A percentile compares a stretch with the other conserved stretches of the same genome.
Evolutionary conservation across 2,113 vertebrate genomes (phyloP).

Genomic region (Sorex araneus): DNA sequence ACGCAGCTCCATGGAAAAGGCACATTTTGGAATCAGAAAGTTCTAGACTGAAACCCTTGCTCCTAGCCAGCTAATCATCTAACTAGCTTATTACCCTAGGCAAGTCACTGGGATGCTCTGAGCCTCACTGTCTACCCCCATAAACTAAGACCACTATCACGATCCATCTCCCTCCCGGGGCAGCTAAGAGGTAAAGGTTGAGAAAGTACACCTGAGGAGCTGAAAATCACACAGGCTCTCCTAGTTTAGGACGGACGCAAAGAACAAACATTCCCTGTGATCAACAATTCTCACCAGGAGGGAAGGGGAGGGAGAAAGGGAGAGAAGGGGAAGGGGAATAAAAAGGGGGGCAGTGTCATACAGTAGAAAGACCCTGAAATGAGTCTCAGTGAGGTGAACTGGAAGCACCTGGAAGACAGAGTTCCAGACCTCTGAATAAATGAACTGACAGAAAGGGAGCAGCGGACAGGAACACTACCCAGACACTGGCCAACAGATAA

Average conservation of each 20-base stretch:
- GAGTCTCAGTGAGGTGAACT: neutral
- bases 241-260: slow-evolving; percentile 41
- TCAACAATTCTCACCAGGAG: neutral
- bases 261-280: slow-evolving; percentile 7
- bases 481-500: neutral
- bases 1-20: neutral
- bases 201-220: neutral
- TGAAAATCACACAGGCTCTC: neutral
- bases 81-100: neutral
- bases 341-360: too few relatives aligned
- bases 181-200: neutral
- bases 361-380: too few relatives aligned
- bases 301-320: neutral
- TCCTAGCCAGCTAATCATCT: neutral
- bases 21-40: neutral
- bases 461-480: neutral
- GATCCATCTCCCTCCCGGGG: neutral
- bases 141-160: neutral
- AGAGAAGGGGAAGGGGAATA: neutral
- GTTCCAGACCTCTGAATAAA: slow-evolving; percentile 36
- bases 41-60: neutral
- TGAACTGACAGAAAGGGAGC: neutral
- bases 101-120: slow-evolving; percentile 8
- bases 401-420: neutral
- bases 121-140: slow-evolving; percentile 5